Percentiles rank a stretch among this genome's conserved stretches.
These are phyloP conservation scores for Tenualosa thibaudeaui DNA, from an alignment of 2,797 vertebrate genomes.

Conservation along the genomic window DNA sequence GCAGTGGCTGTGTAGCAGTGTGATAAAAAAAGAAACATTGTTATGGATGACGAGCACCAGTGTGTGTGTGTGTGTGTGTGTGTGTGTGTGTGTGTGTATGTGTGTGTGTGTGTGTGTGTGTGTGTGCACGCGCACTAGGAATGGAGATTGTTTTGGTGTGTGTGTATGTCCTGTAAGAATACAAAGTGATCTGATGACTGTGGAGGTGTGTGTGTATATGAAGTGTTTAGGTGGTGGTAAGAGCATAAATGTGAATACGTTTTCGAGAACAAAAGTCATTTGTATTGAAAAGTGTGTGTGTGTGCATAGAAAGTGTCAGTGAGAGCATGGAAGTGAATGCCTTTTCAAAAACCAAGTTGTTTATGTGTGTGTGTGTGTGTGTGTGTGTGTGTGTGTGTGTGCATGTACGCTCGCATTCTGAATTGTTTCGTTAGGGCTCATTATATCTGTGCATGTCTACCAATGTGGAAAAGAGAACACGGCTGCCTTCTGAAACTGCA, in stretches of 20 bases:
- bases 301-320: neutral
- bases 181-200: neutral
- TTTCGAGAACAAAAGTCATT: neutral
- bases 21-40: constrained; percentile 26
- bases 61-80: neutral
- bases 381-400: neutral
- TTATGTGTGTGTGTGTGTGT: neutral
- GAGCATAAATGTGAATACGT: neutral
- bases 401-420: neutral
- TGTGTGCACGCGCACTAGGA: neutral
- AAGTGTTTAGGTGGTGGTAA: neutral
- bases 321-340: neutral
- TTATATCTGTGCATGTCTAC: neutral
- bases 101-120: constrained; percentile 17
- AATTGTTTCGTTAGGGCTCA: neutral
- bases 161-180: neutral
- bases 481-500: neutral
- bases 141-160: neutral
- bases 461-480: neutral
- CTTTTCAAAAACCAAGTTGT: neutral
- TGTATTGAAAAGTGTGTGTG: neutral
- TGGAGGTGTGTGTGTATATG: neutral
- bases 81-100: constrained; percentile 14
- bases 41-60: neutral
- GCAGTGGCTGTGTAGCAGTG: neutral